Base-by-base conservation (phyloP, 2,797 vertebrate genomes). In the Sebastes vulpes region DNA sequence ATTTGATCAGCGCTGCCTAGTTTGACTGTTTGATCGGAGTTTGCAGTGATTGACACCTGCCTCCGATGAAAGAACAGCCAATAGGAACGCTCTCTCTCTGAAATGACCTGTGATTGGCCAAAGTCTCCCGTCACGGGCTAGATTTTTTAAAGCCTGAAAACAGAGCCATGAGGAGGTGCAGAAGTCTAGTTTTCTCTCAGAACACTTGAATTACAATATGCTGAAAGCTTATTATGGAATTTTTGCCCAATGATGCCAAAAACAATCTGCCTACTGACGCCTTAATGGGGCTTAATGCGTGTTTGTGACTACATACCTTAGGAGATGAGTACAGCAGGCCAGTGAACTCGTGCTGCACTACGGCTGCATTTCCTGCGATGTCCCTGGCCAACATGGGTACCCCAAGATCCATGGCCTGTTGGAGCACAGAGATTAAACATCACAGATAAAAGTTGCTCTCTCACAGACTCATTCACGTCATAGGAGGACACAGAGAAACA, bases 341-440 rank as follows among this genome's bases (percentile, higher is more conserved):
- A 0, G 96, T 99, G 35, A 96, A 85, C 74, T 93, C 91, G 2
- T 99, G 98, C 3, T 84, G 81, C 61, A 99, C 93, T 69, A 99
- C 81, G 0, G 97, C 97, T 8, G 96, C 95, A 1, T 99, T 99
- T 70, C 98, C 99, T 0, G 98, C 97, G 75, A 99, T 97, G 90
- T 98, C 91, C 82, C 98, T 96, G n/a, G 97, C 98, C 92, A 99
- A 79, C 70, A 99, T 97, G 0, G 97, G 97, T 0, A 97, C 87
- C 0, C 92, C 91, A 50, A 99, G 94, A 88, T 98, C 96, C 98
- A 99, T 99, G 6, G 98, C 98, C 98, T 99, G 74, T 66, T n/a
- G 54, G 57, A 82, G 83, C 46, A 91, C 10, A 87, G 48, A 85
- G 68, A 78, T 61, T 14, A 65, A 61, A 38, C 26, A 53, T 54